Base-by-base conservation (phyloP, 2,888 invertebrate species). In the Sarcophaga subvicina region DNA sequence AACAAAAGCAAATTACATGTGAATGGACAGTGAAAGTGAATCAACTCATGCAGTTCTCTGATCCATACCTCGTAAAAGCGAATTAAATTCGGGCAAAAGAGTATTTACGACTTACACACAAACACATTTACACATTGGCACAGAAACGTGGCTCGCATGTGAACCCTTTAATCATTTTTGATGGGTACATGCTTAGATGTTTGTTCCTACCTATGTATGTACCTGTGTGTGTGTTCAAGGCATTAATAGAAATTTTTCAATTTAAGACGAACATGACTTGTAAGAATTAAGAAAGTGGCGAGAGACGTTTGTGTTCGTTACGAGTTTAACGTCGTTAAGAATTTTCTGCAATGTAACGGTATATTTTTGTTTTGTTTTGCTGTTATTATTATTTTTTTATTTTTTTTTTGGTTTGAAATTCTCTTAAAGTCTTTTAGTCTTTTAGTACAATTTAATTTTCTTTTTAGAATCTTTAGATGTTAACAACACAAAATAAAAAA, bases 201-300 rank as follows among this genome's bases (percentile, higher is more conserved):
- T 62, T 20, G 12, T 62, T 20, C n/a, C 8, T 62, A n/a, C 17
- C 4, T n/a, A 17, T 20, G 22, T n/a, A 62, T 62, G 49, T 49
- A 49, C 10, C 49, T 12, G 14, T 14, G 49, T 14, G 37, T 4
- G 49, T 49, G 12, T 49, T 49, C 14, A 54, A 54, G 10, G 5
- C 2, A 73, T 73, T 62, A 73, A 73, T 45, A 62, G 72, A 73
- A 62, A 73, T 73, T 73, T 73, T 73, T 14, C 37, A 66, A 66
- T 77, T 63, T 54, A 20, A 79, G 22, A n/a, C 63, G n/a, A 63
- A 63, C 49, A 49, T 62, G 69, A 78, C 60, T 69, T 78, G 59
- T 12, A 17, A 27, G 63, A 69, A 59, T 47, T 47, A 20, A 54
- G 17, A 54, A 37, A 37, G 10, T 37, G 37, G 8, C 37, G 37